Percentiles rank a stretch among this genome's conserved stretches.
Evolutionary conservation across 2,888 invertebrate genomes (phyloP).

Genomic region (Anoncus sp.): DNA sequence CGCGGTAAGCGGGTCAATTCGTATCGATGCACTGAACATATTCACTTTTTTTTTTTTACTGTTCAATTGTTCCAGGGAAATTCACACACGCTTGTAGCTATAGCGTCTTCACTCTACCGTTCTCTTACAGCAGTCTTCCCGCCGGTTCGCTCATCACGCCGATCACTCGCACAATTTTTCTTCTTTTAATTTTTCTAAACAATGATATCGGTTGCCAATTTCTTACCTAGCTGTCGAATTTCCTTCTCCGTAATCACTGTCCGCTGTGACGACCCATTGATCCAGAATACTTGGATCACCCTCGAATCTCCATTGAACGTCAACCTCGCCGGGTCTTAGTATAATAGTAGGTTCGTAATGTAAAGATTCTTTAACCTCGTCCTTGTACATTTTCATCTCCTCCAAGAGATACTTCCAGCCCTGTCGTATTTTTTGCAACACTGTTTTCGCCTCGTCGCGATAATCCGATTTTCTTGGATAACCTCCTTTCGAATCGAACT

Average conservation of each 20-base stretch:
- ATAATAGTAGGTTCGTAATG: neutral
- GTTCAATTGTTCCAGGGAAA: too few relatives aligned
- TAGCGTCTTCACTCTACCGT: too few relatives aligned
- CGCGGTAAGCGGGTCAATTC: slow-evolving; percentile 15
- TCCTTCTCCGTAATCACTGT: slow-evolving; percentile 93
- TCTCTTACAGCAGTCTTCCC: too few relatives aligned
- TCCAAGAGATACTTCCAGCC: slow-evolving; percentile 88
- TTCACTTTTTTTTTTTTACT: too few relatives aligned
- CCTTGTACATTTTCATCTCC: slow-evolving; percentile 88
- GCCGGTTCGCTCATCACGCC: too few relatives aligned
- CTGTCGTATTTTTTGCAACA: slow-evolving; percentile 85
- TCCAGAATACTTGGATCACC: slow-evolving; percentile 86
- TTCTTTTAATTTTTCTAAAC: too few relatives aligned
- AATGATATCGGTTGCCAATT: too few relatives aligned
- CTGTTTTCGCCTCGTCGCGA: slow-evolving; percentile 73
- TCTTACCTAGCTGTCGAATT: slow-evolving; percentile 80
- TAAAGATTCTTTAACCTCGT: slow-evolving; percentile 85
- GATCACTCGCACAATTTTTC: neutral
- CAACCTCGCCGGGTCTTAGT: slow-evolving; percentile 87
- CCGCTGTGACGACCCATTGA: slow-evolving; percentile 90
- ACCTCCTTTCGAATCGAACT: slow-evolving; percentile 86
- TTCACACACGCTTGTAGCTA: too few relatives aligned
- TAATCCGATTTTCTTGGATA: slow-evolving; percentile 80
- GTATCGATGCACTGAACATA: too few relatives aligned
- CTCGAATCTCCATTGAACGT: slow-evolving; percentile 90